Evolutionary conservation across 2,113 vertebrate genomes (phyloP).

Genomic region (Prochilodus magdalenae): DNA sequence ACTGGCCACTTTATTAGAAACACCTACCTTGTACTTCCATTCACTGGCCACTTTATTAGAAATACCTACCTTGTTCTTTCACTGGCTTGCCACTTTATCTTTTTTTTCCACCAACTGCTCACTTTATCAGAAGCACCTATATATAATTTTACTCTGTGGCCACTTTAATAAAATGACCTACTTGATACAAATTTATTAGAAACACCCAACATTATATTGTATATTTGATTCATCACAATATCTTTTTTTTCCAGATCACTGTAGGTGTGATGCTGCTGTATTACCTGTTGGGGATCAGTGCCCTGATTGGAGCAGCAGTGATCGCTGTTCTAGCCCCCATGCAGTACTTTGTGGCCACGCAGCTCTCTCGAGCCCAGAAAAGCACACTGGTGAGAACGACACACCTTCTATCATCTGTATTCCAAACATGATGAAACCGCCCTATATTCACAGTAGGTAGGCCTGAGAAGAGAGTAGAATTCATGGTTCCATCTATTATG

Average conservation of each 20-base stretch:
- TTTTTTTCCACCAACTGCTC: no score
- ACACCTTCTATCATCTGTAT: not conserved
- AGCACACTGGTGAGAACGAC: conserved; percentile 89
- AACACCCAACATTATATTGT: not conserved
- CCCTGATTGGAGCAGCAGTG: conserved; percentile 95
- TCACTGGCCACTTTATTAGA: no score
- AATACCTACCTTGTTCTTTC: no score
- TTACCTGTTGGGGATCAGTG: conserved; percentile 95
- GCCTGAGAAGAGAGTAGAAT: no score
- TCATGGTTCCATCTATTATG: no score
- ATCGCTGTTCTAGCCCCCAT: conserved; percentile 94
- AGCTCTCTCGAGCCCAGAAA: conserved; percentile 94
- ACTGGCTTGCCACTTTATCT: no score
- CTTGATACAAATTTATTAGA: no score
- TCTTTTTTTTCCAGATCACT: conserved; percentile 82
- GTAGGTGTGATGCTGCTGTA: conserved; percentile 95
- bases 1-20: no score
- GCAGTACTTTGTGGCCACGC: conserved; percentile 98
- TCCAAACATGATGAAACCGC: not conserved
- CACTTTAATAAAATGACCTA: not conserved
- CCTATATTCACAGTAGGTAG: no score
- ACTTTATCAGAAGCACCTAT: not conserved
- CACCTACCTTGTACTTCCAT: no score
- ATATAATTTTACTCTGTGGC: not conserved
- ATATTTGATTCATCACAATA: not conserved